phyloP scores from a whole-genome alignment of 2,113 vertebrate species.

The Malaclemys terrapin region DNA sequence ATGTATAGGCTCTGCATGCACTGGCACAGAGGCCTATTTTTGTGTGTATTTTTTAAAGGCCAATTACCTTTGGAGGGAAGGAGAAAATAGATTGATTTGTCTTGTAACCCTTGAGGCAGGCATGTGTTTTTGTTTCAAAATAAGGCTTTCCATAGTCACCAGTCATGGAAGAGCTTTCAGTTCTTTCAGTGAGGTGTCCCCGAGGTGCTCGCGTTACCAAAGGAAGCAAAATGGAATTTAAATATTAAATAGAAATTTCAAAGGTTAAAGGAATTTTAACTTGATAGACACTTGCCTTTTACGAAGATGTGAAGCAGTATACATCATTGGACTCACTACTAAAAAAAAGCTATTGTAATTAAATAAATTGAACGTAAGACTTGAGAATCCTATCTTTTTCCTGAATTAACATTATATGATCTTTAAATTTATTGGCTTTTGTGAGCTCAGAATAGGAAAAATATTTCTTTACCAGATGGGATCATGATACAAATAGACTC shows the following conservation, averaged over 20 bases:
- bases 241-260: constrained; percentile 36
- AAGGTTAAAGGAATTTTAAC: constrained; percentile 13
- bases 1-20: constrained; percentile 30
- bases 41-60: constrained; percentile 70
- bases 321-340: background rate
- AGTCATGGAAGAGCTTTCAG: constrained; percentile 55
- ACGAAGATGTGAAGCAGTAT: background rate
- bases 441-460: constrained; percentile 33
- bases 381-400: constrained; percentile 38
- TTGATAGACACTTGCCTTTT: background rate
- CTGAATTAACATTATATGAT: background rate
- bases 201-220: constrained; percentile 41
- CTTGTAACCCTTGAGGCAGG: constrained; percentile 71
- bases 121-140: constrained; percentile 60
- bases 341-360: constrained; percentile 5
- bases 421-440: constrained; percentile 22
- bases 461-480: constrained; percentile 22
- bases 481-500: background rate
- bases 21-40: constrained; percentile 59
- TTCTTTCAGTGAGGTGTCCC: constrained; percentile 30
- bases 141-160: constrained; percentile 37
- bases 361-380: constrained; percentile 9
- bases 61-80: constrained; percentile 76
- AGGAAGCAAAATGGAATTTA: constrained; percentile 54
- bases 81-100: constrained; percentile 75